These are phyloP conservation scores for Cremastinae sp. DNA, from an alignment of 2,888 invertebrate species.

Conservation along the genomic window DNA sequence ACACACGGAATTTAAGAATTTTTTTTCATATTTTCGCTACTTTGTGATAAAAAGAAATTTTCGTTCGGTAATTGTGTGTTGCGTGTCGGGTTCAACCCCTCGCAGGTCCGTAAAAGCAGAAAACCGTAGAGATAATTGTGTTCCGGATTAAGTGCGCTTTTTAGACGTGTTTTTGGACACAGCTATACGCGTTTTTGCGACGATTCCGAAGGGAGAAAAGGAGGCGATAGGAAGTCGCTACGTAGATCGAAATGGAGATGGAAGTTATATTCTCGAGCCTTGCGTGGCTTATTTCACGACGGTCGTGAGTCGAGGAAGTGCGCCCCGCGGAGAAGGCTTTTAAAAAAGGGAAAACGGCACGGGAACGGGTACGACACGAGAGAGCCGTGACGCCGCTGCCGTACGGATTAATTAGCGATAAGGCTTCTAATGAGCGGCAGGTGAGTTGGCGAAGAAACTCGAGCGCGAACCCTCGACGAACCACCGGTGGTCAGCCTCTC, in stretches of 20 bases:
- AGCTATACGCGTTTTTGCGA: slow-evolving; percentile 4
- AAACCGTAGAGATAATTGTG: slow-evolving; percentile 31
- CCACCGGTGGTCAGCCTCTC: slow-evolving; percentile 49
- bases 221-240: slow-evolving; percentile 49
- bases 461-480: slow-evolving; percentile 63
- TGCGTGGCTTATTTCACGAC: slow-evolving; percentile 38
- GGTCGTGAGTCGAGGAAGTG: slow-evolving; percentile 60
- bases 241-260: slow-evolving; percentile 39
- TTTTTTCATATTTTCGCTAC: too few relatives aligned
- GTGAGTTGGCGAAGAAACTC: slow-evolving; percentile 73
- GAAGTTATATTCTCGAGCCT: slow-evolving; percentile 26
- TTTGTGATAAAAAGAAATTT: neutral
- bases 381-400: slow-evolving; percentile 77
- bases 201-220: slow-evolving; percentile 49
- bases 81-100: neutral
- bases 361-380: slow-evolving; percentile 75
- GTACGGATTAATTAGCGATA: slow-evolving; percentile 80
- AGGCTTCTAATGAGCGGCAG: slow-evolving; percentile 80
- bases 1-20: too few relatives aligned
- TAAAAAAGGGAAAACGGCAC: slow-evolving; percentile 65
- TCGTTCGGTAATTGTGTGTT: neutral
- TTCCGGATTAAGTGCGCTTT: neutral
- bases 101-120: neutral
- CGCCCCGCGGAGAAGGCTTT: slow-evolving; percentile 46
- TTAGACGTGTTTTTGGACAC: neutral